Evolutionary conservation across 2,888 invertebrate genomes (phyloP).

Genomic region (Trilocha varians): DNA sequence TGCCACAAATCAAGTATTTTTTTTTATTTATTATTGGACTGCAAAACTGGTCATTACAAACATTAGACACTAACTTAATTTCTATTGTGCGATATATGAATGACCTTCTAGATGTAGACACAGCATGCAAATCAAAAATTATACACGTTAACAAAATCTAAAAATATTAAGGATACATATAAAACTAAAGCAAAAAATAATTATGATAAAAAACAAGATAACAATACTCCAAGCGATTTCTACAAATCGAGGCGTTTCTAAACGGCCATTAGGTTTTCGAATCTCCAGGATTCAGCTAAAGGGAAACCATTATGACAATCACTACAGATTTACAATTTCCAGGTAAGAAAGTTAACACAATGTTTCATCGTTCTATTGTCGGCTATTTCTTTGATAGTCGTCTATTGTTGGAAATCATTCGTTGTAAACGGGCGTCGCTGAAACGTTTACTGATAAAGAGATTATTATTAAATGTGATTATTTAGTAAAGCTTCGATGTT

Average conservation of each 20-base stretch:
- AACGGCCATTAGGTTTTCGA: neutral
- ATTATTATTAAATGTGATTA: neutral
- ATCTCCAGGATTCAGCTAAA: neutral
- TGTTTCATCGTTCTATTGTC: slow-evolving; percentile 5
- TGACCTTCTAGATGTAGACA: no score
- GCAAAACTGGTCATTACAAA: no score
- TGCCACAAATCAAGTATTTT: slow-evolving; percentile 2
- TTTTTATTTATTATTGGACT: no score
- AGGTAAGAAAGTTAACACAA: slow-evolving; percentile 5
- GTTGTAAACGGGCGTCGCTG: neutral
- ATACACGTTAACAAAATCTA: no score
- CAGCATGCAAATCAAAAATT: no score
- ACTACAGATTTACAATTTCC: slow-evolving; percentile 5
- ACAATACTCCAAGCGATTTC: neutral
- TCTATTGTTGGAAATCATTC: slow-evolving; percentile 8
- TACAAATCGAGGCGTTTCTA: neutral
- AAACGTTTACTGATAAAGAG: neutral
- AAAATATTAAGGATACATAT: no score
- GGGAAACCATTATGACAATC: neutral
- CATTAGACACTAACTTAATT: no score
- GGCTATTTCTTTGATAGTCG: slow-evolving; percentile 5
- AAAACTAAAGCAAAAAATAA: no score
- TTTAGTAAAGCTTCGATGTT: neutral
- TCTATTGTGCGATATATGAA: no score
- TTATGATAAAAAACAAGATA: no score